These are phyloP conservation scores for Eristalis intricaria DNA, from an alignment of 2,888 invertebrate genomes.

Conservation along the genomic window DNA sequence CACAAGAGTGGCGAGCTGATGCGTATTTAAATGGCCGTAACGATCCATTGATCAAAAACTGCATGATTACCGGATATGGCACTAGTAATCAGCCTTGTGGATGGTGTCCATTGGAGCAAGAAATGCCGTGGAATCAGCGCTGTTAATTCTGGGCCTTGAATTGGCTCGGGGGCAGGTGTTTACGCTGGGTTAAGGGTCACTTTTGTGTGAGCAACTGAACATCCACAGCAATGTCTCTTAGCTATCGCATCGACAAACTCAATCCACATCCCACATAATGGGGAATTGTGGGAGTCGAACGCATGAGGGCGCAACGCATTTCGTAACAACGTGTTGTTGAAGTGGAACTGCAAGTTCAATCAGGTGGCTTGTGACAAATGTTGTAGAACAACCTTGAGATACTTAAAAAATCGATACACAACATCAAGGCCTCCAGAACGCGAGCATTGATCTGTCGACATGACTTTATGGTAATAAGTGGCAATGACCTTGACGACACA, in stretches of 20 bases:
- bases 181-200: not conserved
- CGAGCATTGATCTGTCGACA: not conserved
- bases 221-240: no score
- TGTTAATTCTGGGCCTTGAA: not conserved
- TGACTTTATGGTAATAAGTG: not conserved
- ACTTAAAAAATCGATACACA: not conserved
- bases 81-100: not conserved
- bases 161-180: not conserved
- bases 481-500: not conserved
- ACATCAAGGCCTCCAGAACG: not conserved
- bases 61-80: not conserved
- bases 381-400: not conserved
- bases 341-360: not conserved
- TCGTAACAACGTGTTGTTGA: not conserved
- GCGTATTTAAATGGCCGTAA: not conserved
- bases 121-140: not conserved
- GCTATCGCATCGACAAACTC: no score
- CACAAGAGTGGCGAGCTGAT: constrained; percentile 12
- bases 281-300: not conserved
- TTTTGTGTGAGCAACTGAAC: not conserved
- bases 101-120: not conserved
- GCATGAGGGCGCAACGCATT: not conserved
- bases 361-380: not conserved
- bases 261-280: no score
- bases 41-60: not conserved